phyloP scores from a whole-genome alignment of 2,113 vertebrate genomes.

The Cricetomys ansorgei region DNA sequence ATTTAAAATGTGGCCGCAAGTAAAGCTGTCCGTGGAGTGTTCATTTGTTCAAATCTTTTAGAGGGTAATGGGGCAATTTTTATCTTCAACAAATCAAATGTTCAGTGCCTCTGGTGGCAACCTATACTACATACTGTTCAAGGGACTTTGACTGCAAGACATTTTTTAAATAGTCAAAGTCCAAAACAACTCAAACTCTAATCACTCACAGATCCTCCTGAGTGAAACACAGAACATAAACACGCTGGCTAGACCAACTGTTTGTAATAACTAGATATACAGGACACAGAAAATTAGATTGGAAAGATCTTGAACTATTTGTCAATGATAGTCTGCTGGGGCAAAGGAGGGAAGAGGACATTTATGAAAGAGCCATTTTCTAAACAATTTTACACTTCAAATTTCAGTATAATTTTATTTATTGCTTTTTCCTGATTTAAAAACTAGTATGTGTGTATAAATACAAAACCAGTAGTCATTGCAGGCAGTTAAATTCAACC shows the following conservation, averaged over 20 bases:
- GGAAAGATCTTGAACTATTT: not conserved
- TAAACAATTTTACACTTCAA: conserved; percentile 34
- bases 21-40: not conserved
- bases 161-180: not conserved
- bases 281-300: not conserved
- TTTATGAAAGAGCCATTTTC: conserved; percentile 9
- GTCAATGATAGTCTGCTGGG: not conserved
- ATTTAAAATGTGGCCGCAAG: conserved; percentile 16
- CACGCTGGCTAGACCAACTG: not conserved
- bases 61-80: not conserved
- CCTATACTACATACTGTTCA: not conserved
- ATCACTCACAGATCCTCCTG: not conserved
- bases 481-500: conserved; percentile 19
- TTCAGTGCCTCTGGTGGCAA: not conserved
- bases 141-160: conserved; percentile 8
- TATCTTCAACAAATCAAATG: conserved; percentile 37
- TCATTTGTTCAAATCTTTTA: conserved; percentile 37
- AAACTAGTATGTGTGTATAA: not conserved
- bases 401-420: not conserved
- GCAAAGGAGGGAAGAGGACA: not conserved
- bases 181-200: conserved; percentile 40
- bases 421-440: conserved; percentile 35
- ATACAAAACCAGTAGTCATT: conserved; percentile 39
- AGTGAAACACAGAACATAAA: not conserved
- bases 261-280: not conserved